These are phyloP conservation scores for Drosophila bocqueti DNA, from an alignment of 1,140 invertebrate species.

Conservation along the genomic window DNA sequence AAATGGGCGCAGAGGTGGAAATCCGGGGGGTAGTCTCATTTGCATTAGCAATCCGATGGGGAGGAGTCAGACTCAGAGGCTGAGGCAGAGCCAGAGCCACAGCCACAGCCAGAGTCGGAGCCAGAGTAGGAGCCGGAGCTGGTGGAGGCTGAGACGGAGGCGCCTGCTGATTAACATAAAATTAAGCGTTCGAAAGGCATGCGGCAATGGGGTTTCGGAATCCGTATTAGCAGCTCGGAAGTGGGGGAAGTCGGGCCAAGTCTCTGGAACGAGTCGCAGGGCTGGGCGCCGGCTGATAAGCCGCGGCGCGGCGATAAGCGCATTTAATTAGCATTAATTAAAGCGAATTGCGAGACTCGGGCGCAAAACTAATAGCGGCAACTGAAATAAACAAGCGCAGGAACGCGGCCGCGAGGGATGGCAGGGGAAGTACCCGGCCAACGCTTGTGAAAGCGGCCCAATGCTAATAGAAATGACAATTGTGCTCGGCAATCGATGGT, in stretches of 20 bases:
- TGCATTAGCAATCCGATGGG: conserved; percentile 33
- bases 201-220: conserved; percentile 42
- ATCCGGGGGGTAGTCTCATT: conserved; percentile 24
- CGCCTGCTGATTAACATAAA: conserved; percentile 62
- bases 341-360: conserved; percentile 56
- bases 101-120: no score
- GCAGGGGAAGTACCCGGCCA: neutral
- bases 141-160: neutral
- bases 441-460: conserved; percentile 57
- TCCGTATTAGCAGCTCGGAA: conserved; percentile 19
- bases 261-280: neutral
- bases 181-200: conserved; percentile 63
- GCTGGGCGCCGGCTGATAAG: conserved; percentile 57
- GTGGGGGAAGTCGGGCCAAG: neutral
- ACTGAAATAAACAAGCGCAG: conserved; percentile 24
- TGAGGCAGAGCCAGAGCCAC: neutral
- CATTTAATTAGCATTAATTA: conserved; percentile 78
- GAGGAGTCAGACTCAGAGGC: neutral
- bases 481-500: conserved; percentile 59
- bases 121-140: neutral
- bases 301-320: conserved; percentile 57
- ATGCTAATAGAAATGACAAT: conserved; percentile 54
- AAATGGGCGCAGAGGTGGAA: conserved; percentile 1
- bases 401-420: neutral
- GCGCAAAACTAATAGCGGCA: conserved; percentile 41